Conservation (phyloP, 2,888 invertebrate genomes). For the Melanophora roralis region DNA sequence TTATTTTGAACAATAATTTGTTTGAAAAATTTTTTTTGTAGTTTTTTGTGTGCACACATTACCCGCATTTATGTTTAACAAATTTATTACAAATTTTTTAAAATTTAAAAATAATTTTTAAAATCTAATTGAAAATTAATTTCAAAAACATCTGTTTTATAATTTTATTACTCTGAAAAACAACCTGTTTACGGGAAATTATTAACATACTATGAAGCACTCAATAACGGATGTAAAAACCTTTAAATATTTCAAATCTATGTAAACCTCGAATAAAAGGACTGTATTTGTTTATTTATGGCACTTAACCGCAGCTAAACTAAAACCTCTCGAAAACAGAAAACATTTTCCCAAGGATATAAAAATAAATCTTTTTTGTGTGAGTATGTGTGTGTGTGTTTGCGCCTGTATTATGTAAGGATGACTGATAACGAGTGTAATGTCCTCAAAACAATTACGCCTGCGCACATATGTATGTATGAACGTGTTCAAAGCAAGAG, state of each 20-base stretch:
- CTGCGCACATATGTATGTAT: slow-evolving; percentile 61
- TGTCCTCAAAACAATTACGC: slow-evolving; percentile 62
- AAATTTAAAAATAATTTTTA: background rate
- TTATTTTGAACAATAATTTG: too few species aligned
- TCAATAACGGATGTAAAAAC: slow-evolving; percentile 46
- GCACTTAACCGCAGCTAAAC: slow-evolving; percentile 47
- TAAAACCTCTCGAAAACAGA: slow-evolving; percentile 12
- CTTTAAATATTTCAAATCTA: slow-evolving; percentile 45
- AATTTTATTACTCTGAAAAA: background rate
- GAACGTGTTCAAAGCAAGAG: slow-evolving; percentile 32
- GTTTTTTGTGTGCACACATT: too few species aligned
- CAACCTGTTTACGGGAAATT: slow-evolving; percentile 37
- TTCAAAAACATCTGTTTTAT: slow-evolving; percentile 20
- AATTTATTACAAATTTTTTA: too few species aligned
- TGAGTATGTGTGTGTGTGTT: background rate
- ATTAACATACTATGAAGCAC: background rate
- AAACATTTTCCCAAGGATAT: slow-evolving; percentile 57
- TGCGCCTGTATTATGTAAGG: slow-evolving; percentile 8
- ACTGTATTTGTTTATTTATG: slow-evolving; percentile 38
- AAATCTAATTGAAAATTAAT: background rate
- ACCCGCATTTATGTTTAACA: too few species aligned
- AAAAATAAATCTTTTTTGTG: slow-evolving; percentile 37
- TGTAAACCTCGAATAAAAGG: slow-evolving; percentile 17
- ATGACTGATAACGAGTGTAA: slow-evolving; percentile 34
- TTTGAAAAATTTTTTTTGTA: too few species aligned